Conservation (phyloP, 2,113 vertebrate species). For the Jaculus jaculus region DNA sequence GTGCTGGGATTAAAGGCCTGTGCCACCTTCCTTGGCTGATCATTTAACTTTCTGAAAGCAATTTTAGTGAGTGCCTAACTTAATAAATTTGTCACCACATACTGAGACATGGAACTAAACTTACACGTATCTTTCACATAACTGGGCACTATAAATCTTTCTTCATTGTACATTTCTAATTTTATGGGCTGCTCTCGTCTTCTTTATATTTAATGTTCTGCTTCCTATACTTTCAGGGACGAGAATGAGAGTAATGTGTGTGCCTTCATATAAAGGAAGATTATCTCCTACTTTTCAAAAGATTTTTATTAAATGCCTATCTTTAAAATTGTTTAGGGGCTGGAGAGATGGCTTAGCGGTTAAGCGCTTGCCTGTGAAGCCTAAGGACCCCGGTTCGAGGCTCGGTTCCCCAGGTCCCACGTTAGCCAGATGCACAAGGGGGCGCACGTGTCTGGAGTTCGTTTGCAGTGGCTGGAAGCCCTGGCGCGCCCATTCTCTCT, state of each 20-base stretch:
- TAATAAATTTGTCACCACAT: neutral
- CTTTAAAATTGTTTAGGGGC: neutral
- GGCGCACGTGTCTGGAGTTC: too few species aligned
- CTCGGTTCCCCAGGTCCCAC: too few species aligned
- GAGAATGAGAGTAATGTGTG: constrained; percentile 8
- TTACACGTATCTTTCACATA: neutral
- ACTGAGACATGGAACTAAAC: neutral
- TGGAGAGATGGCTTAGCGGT: too few species aligned
- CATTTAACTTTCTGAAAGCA: constrained; percentile 30
- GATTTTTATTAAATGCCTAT: neutral
- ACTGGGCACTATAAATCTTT: neutral
- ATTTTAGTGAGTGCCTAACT: constrained; percentile 23
- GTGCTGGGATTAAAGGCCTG: too few species aligned
- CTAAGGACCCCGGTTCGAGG: too few species aligned
- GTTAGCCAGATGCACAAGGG: too few species aligned
- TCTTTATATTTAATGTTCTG: neutral
- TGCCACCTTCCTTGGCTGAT: too few species aligned
- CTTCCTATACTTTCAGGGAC: neutral
- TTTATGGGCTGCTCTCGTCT: neutral
- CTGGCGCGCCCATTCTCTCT: too few species aligned
- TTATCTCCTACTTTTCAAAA: constrained; percentile 8
- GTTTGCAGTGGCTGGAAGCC: too few species aligned
- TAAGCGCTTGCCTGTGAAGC: too few species aligned
- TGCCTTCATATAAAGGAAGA: constrained; percentile 21
- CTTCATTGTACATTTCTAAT: neutral